Evolutionary conservation across 2,113 vertebrate genomes (phyloP), one percentile per base, ranked within the genome.

Genomic region (Amblyornis subalaris): DNA sequence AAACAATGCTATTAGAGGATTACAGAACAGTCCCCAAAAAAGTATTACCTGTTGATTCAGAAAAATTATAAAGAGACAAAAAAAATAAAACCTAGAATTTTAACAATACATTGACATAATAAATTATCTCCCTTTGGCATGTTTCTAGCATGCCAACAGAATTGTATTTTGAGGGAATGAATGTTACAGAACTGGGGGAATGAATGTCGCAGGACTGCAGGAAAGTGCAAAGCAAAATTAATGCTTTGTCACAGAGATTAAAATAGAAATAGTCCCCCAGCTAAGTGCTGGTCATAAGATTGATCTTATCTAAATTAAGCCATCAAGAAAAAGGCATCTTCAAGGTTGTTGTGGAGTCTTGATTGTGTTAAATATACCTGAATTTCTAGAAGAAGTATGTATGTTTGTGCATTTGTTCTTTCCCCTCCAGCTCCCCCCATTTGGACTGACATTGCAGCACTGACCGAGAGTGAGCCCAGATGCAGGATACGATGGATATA

Each of bases 11-110:
- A 40, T 76, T 74, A 67, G 53, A 85, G 18, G 26, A 60, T 77
- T 84, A 84, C 11, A 62, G 28, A 88, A 38, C 11, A 45, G 13
- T 16, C 38, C 7, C 5, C 1, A 0, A 9, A 65, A 88, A 62
- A 18, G 0, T 55, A 47, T 28, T 53, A 35, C 9, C 3, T 62
- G 26, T 48, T 74, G 7, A 54, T 51, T 71, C 3, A 7, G n/a
- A 85, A 50, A 74, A 42, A 8, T 0, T 25, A 4, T 36, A 35
- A 61, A 21, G 0, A 25, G 36, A 38, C 36, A 62, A 3, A 5
- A 51, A 38, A 70, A 35, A 17, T 3, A 54, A 42, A 21, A 0
- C 16, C 2, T 45, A 69, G 4, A 67, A 50, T 55, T 71, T 75
- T 40, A 47, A 38, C 11, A 66, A 40, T 53, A 21, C 1, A n/a